Percentiles rank a stretch among this genome's conserved stretches.
These are phyloP conservation scores for Apostichopus japonicus DNA, from an alignment of 35 echinoderm and acorn worm genomes.

Conservation along the genomic window DNA sequence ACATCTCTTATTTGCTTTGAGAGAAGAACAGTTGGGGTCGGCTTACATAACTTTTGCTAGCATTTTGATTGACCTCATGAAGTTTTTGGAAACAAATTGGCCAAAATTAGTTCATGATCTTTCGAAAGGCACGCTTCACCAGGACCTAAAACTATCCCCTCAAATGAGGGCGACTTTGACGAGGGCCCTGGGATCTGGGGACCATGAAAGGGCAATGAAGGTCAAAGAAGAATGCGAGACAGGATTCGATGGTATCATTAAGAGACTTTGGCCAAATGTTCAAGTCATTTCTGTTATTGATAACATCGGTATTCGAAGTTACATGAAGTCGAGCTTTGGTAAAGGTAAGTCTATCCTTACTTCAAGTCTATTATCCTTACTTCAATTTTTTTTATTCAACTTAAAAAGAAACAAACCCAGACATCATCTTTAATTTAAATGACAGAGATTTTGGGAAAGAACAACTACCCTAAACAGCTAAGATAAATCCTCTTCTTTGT, in stretches of 20 bases:
- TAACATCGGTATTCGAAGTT: slow-evolving; percentile 4
- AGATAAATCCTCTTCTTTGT: too few relatives aligned
- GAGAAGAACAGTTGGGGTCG: slow-evolving; percentile 52
- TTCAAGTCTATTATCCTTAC: neutral
- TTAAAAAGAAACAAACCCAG: too few relatives aligned
- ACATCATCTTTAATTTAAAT: too few relatives aligned
- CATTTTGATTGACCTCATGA: slow-evolving; percentile 39
- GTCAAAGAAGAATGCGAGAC: slow-evolving; percentile 64
- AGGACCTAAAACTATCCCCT: slow-evolving; percentile 7
- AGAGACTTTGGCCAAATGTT: slow-evolving; percentile 67
- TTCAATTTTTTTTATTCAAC: neutral
- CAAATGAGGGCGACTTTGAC: neutral
- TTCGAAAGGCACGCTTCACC: slow-evolving; percentile 44
- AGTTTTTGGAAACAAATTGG: slow-evolving; percentile 64
- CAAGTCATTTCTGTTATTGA: slow-evolving; percentile 8
- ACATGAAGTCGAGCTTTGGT: slow-evolving; percentile 4
- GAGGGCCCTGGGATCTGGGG: slow-evolving; percentile 35
- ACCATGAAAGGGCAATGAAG: slow-evolving; percentile 42
- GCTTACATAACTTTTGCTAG: neutral
- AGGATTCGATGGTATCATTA: slow-evolving; percentile 67
- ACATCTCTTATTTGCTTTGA: slow-evolving; percentile 58
- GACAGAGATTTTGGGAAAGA: too few relatives aligned
- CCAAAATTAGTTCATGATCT: slow-evolving; percentile 55
- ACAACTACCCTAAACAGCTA: too few relatives aligned
- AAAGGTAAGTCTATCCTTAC: slow-evolving; percentile 34